Base-by-base conservation (phyloP, 2,113 vertebrate genomes). In the Brachionichthys hirsutus region DNA sequence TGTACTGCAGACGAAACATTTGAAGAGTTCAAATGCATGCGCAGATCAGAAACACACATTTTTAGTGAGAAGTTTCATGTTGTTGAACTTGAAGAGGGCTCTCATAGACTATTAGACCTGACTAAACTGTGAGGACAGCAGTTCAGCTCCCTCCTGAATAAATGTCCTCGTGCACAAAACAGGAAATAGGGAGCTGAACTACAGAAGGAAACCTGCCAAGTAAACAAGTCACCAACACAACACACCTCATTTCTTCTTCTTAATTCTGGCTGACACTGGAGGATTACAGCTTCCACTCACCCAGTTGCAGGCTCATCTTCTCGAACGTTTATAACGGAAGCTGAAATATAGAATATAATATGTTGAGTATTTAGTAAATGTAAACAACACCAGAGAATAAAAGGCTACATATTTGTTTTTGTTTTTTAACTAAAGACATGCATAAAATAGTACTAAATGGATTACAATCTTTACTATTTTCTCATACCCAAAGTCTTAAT, bases 271-370 rank as follows among this genome's bases (percentile, higher is more conserved):
- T n/a, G 14, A 1, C 24, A 22, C 12, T 18, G 6, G 9, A 22
- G 18, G 35, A 54, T 19, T 4, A 42, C 17, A 1, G 51, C n/a
- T 62, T 11, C 45, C 59, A 72, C 90, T 90, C 73, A 92, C 91
- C 81, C 73, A 54, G 56, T n/a, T 55, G 42, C 51, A 62, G 52
- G 24, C 38, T 40, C 38, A 42, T 46, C 42, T 8, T 70, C 64
- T 50, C 51, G 76, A 41, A 0, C 22, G 44, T 72, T 65, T 44
- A 89, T 51, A 22, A 45, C 55, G 50, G 70, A 83, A 15, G 90
- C 87, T 91, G 78, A 56, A 79, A 81, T 19, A 62, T n/a, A n/a
- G n/a, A n/a, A n/a, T n/a, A 62, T 36, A 2, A 9, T 40, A 15
- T 12, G 46, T 30, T 30, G 24, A 30, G 24, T 30, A 30, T 30